A percentile compares a stretch with the other conserved stretches of the same genome.
Conservation (phyloP, 2,888 invertebrate species). For the Heliconius charithonia region DNA sequence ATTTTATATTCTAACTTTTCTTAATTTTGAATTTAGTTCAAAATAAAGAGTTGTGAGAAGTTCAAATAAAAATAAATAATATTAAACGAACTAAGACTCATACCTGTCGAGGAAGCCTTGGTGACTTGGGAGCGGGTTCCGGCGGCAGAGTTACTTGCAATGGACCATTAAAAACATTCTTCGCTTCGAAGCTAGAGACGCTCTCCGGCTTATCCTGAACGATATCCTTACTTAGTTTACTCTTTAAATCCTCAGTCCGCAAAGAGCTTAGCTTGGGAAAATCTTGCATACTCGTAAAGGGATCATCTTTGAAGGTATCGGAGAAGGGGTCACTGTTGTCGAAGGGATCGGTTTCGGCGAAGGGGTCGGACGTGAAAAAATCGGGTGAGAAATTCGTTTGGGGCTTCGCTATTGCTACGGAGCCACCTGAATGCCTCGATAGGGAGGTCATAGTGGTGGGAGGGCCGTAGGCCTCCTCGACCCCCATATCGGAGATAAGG, state of each 20-base stretch:
- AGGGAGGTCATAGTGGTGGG: slow-evolving; percentile 79
- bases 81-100: background rate
- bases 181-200: slow-evolving; percentile 52
- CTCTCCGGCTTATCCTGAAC: slow-evolving; percentile 54
- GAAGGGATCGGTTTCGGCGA: slow-evolving; percentile 89
- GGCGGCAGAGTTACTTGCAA: slow-evolving; percentile 88
- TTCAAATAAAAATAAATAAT: background rate
- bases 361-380: slow-evolving; percentile 84
- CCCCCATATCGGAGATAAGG: slow-evolving; percentile 68
- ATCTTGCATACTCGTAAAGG: slow-evolving; percentile 81
- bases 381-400: slow-evolving; percentile 57
- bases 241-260: slow-evolving; percentile 63
- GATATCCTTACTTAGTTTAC: slow-evolving; percentile 57
- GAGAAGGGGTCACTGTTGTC: slow-evolving; percentile 88
- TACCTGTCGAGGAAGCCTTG: slow-evolving; percentile 71
- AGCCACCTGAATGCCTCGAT: slow-evolving; percentile 77
- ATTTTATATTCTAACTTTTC: too few species aligned
- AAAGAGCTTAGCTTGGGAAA: slow-evolving; percentile 64
- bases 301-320: slow-evolving; percentile 85
- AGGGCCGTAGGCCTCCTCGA: slow-evolving; percentile 67
- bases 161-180: slow-evolving; percentile 85
- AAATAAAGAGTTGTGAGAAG: too few species aligned
- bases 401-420: slow-evolving; percentile 73
- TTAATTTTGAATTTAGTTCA: too few species aligned
- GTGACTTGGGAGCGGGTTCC: slow-evolving; percentile 80